Base-by-base conservation (phyloP, 2,797 vertebrate genomes). In the Coendou prehensilis region DNA sequence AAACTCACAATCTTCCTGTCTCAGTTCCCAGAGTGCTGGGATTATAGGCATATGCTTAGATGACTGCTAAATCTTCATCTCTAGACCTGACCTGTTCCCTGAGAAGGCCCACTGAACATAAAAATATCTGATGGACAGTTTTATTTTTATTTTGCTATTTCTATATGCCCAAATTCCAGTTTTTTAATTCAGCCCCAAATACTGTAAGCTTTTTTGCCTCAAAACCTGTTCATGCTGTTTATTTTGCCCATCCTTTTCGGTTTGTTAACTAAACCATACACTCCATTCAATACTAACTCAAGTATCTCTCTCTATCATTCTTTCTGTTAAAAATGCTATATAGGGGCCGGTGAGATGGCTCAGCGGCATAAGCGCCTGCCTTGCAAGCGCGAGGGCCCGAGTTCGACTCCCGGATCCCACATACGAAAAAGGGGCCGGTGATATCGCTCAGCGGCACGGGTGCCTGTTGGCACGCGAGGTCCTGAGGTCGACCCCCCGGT, bases 111-210 rank as follows among this genome's bases (percentile, higher is more conserved):
- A 80, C 9, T 37, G 30, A 80, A 54, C 20, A 7, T 82, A 28
- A 80, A 89, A 23, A 80, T 91, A 78, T 91, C 83, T 89, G 59
- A 57, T 86, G 26, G 26, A 52, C 5, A 73, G 47, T 81, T 90
- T 71, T 86, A 57, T 20, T 75, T 78, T 82, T 33, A 47, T 91
- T 80, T 97, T 75, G 61, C 28, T 84, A 52, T 79, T 78, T 54
- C 54, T 52, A 28, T 54, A 79, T 54, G 50, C 9, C 22, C 79
- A 54, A 18, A 18, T 56, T 30, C 28, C 28, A 75, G 10, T 67
- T 93, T 87, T 82, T 26, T 33, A 69, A 57, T 81, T 78, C 30
- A 90, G 3, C 11, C 57, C 54, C 28, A 22, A 95, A 76, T 59
- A 63, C 22, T 84, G 7, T 56, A 69, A 79, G 45, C 22, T 28